Conservation (phyloP, 1,140 invertebrate species). For the Theocolax elegans region DNA sequence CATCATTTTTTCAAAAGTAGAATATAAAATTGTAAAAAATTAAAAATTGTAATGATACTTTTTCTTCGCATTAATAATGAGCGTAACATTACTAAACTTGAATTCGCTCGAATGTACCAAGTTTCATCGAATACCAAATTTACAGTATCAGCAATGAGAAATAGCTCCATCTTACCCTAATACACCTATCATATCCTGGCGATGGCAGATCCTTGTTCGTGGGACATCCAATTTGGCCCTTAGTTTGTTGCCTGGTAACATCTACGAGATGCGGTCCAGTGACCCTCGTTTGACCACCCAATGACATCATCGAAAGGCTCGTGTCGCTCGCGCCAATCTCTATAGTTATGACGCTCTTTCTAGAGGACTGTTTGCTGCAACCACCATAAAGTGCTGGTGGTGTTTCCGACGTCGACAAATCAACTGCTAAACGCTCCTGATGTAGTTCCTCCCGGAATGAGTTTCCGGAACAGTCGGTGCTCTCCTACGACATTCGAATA, state of each 20-base stretch:
- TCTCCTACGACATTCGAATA: constrained; percentile 46
- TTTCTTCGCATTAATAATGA: too few relatives aligned
- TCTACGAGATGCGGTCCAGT: background rate
- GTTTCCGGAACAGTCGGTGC: constrained; percentile 58
- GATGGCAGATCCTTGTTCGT: background rate
- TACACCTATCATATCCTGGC: background rate
- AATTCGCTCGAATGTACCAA: too few relatives aligned
- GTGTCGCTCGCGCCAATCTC: constrained; percentile 10
- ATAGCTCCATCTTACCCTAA: constrained; percentile 16
- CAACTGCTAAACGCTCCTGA: background rate
- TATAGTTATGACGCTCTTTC: background rate
- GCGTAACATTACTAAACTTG: too few relatives aligned
- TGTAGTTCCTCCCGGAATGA: constrained; percentile 49
- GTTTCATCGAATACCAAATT: too few relatives aligned
- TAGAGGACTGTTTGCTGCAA: background rate
- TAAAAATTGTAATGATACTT: too few relatives aligned
- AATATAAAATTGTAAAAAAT: too few relatives aligned
- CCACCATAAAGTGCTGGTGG: background rate
- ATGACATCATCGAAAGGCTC: background rate
- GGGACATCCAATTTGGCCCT: background rate
- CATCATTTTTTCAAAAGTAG: too few relatives aligned
- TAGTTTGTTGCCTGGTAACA: background rate
- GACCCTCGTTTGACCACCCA: background rate
- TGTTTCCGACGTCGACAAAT: background rate
- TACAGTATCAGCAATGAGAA: too few relatives aligned